phyloP scores from a whole-genome alignment of 2,888 invertebrate genomes.

The Opisthograptis luteolata region DNA sequence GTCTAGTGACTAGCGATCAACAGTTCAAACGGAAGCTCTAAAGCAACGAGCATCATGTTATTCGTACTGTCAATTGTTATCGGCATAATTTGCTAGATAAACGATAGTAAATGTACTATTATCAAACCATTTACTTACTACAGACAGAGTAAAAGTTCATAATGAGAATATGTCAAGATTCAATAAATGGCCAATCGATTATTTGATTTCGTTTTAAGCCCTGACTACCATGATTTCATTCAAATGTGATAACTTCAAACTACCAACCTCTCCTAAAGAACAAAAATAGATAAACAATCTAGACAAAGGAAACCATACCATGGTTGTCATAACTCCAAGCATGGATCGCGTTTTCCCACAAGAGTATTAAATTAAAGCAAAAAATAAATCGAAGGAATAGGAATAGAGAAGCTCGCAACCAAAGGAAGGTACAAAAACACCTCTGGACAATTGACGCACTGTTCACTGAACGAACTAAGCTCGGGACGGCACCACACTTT shows the following conservation, averaged over 20 bases:
- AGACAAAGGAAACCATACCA: conserved; percentile 85
- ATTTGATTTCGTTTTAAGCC: conserved; percentile 19
- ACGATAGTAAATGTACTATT: conserved; percentile 27
- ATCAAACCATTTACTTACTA: conserved; percentile 28
- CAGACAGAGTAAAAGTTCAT: conserved; percentile 19
- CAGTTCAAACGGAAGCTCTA: conserved; percentile 31
- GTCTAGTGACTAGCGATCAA: conserved; percentile 25
- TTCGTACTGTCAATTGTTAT: conserved; percentile 17
- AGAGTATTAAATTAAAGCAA: conserved; percentile 66
- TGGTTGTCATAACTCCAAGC: conserved; percentile 84
- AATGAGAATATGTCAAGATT: conserved; percentile 25
- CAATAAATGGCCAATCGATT: conserved; percentile 20
- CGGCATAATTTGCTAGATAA: conserved; percentile 20
- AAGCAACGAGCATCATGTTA: conserved; percentile 28
- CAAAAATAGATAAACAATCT: conserved; percentile 66
- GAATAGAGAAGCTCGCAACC: conserved; percentile 72
- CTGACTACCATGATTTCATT: conserved; percentile 46
- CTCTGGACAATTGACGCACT: conserved; percentile 70
- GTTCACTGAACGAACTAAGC: conserved; percentile 79
- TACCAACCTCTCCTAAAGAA: conserved; percentile 69
- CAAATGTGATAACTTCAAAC: conserved; percentile 53
- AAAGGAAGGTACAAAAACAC: conserved; percentile 71
- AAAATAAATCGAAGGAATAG: conserved; percentile 57
- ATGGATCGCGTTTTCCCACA: conserved; percentile 82
- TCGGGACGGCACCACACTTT: conserved; percentile 72